Base-by-base conservation (phyloP, 2,113 vertebrate species). In the Apaloderma vittatum region DNA sequence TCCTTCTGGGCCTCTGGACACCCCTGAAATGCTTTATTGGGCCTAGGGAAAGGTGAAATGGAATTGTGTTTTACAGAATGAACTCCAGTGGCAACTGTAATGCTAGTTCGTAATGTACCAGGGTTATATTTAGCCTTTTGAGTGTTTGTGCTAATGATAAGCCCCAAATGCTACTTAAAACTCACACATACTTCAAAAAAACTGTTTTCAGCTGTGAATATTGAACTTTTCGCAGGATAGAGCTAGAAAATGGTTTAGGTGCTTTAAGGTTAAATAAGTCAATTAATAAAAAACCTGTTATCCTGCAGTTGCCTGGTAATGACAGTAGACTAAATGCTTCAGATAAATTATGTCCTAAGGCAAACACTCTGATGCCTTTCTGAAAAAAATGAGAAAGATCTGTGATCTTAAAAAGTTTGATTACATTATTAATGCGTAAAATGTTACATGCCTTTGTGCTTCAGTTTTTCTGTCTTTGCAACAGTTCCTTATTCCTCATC, bases 361-460 rank as follows among this genome's bases (percentile, higher is more conserved):
- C 34, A 94, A 86, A 61, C 15, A 68, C 70, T 55, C 29, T 61
- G 54, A 86, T 74, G 22, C 24, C 6, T 48, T 80, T 55, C 59
- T 43, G 13, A 70, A 89, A 83, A 63, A 75, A 74, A 34, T 3
- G 12, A 84, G 34, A 75, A 68, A 78, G 22, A 54, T 40, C 40
- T 88, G 32, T 58, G 57, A 78, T 30, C 61, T 92, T 62, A 24
- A 61, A 81, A 96, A 81, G 37, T 91, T 66, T 74, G 86, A 92
- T 97, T 89, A 74, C 65, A 75, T 92, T 94, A 94, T 92, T 93
- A 91, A 94, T 68, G 65, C 45, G 32, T 40, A 72, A 84, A 93
- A 32, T 19, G 52, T 65, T 84, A 68, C 76, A 19, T 20, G 22
- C 48, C 32, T 92, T 84, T 57, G 45, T 76, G 84, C n/a, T 72